These are phyloP conservation scores for Calliphora vomitoria DNA, from an alignment of 2,888 invertebrate genomes.

Conservation along the genomic window DNA sequence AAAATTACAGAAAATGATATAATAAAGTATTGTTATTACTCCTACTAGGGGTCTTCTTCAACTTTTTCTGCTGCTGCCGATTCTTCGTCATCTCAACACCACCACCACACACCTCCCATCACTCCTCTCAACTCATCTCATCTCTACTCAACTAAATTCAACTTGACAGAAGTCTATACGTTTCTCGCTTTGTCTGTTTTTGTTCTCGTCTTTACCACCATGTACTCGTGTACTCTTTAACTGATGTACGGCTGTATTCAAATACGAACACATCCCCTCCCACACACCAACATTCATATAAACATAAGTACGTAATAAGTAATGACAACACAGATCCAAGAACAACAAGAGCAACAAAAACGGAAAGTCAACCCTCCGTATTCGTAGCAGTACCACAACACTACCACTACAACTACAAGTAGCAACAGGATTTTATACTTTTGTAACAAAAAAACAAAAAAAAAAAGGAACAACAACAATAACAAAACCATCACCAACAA, in stretches of 20 bases:
- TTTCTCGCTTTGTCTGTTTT: slow-evolving; percentile 34
- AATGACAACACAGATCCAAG: slow-evolving; percentile 61
- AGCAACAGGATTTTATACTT: slow-evolving; percentile 65
- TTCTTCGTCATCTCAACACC: slow-evolving; percentile 1
- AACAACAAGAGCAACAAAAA: slow-evolving; percentile 30
- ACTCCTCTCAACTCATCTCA: slow-evolving; percentile 25
- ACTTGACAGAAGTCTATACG: slow-evolving; percentile 34
- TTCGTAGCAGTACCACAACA: slow-evolving; percentile 20
- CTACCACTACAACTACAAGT: slow-evolving; percentile 33
- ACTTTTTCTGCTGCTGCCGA: slow-evolving; percentile 17
- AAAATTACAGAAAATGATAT: slow-evolving; percentile 70
- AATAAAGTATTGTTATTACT: slow-evolving; percentile 69
- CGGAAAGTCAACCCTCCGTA: slow-evolving; percentile 46
- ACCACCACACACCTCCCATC: slow-evolving; percentile 25
- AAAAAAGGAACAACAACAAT: slow-evolving; percentile 3
- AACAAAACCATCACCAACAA: neutral
- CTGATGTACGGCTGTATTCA: slow-evolving; percentile 29
- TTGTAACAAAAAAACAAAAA: slow-evolving; percentile 17
- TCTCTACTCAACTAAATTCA: slow-evolving; percentile 19
- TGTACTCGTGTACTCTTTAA: neutral
- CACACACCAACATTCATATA: slow-evolving; percentile 12
- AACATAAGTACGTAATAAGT: slow-evolving; percentile 45
- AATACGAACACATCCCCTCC: neutral
- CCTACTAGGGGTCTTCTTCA: slow-evolving; percentile 4
- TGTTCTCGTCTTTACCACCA: slow-evolving; percentile 15